phyloP scores from a whole-genome alignment of 2,113 vertebrate genomes.

The Amblyornis subalaris region DNA sequence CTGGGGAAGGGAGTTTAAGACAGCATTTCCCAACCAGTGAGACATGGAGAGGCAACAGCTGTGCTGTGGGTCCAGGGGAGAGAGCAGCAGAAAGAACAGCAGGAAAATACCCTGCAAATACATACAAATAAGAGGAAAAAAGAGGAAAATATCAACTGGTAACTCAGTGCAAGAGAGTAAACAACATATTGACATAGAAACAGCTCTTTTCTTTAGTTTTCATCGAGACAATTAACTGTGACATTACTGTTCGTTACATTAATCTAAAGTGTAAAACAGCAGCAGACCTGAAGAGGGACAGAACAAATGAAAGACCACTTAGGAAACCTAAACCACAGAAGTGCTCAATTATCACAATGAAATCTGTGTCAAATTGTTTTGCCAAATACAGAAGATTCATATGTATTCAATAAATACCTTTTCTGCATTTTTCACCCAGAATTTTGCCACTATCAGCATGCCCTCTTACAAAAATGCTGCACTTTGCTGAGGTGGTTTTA shows the following conservation, averaged over 20 bases:
- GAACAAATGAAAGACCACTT: background rate
- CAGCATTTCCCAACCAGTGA: constrained; percentile 60
- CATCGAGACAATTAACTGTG: background rate
- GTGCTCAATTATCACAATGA: background rate
- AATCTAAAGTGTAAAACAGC: background rate
- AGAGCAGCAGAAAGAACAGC: constrained; percentile 7
- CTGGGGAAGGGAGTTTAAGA: constrained; percentile 58
- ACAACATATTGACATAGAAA: background rate
- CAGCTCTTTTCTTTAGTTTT: background rate
- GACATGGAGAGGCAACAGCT: constrained; percentile 59
- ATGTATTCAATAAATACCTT: background rate
- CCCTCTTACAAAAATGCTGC: background rate
- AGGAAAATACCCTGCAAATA: constrained; percentile 39
- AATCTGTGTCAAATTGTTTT: background rate
- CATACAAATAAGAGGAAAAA: background rate
- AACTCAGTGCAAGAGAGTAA: background rate
- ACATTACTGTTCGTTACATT: background rate
- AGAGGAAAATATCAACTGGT: background rate
- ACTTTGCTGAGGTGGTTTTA: background rate
- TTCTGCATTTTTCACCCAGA: background rate
- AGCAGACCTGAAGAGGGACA: background rate
- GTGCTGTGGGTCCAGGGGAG: constrained; percentile 50
- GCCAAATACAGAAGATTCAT: background rate
- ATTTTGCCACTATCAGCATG: background rate
- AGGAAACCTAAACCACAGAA: background rate